Evolutionary conservation across 1,140 invertebrate species (phyloP).

Genomic region (Drosophila melanogaster): DNA sequence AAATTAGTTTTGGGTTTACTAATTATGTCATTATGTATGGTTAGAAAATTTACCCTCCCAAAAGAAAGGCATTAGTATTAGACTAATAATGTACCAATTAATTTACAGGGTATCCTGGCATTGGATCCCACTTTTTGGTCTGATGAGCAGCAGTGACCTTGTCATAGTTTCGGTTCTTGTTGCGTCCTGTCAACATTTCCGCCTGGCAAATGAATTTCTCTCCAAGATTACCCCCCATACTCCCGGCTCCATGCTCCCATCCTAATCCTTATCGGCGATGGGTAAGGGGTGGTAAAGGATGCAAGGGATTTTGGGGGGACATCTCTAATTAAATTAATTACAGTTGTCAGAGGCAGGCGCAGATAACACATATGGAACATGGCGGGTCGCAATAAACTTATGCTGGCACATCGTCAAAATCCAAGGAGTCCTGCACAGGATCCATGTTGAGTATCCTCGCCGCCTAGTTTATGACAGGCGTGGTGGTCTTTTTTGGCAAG

Average conservation of each 20-base stretch:
- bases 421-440: slow-evolving; percentile 24
- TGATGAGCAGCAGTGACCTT: slow-evolving; percentile 27
- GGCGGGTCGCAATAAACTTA: slow-evolving; percentile 68
- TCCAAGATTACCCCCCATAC: slow-evolving; percentile 35
- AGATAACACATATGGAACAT: slow-evolving; percentile 65
- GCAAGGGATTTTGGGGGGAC: background rate
- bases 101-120: background rate
- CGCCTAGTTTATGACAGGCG: slow-evolving; percentile 52
- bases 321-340: slow-evolving; percentile 79
- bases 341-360: slow-evolving; percentile 62
- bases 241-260: no score
- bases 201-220: slow-evolving; percentile 50
- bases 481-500: slow-evolving; percentile 32
- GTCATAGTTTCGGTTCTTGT: slow-evolving; percentile 45
- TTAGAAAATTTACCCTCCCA: no score
- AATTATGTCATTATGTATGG: no score
- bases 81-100: background rate
- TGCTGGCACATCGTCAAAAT: slow-evolving; percentile 70
- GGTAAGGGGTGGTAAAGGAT: background rate
- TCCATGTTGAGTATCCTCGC: slow-evolving; percentile 31
- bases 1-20: background rate
- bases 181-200: slow-evolving; percentile 51
- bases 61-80: no score
- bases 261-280: background rate
- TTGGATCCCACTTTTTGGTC: no score